phyloP scores from a whole-genome alignment of 1,140 invertebrate species.

The Pseudoatta argentina region DNA sequence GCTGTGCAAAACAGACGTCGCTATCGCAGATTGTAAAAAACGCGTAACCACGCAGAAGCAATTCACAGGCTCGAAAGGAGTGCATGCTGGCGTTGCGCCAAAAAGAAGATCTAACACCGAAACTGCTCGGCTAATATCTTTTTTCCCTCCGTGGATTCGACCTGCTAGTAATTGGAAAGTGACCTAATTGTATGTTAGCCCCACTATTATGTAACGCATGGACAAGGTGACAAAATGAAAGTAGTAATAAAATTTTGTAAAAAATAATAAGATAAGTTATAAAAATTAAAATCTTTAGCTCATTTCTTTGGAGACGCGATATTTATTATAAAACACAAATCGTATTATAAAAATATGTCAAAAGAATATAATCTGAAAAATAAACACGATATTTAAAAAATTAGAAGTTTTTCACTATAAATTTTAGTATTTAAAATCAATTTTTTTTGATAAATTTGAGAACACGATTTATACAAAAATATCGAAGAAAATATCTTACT shows the following conservation, averaged over 20 bases:
- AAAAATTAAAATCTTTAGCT: not conserved
- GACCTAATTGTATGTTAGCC: conserved; percentile 38
- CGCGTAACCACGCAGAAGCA: conserved; percentile 12
- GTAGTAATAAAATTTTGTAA: not conserved
- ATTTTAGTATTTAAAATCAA: not conserved
- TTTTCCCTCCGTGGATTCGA: conserved; percentile 12
- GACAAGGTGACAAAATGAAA: not conserved
- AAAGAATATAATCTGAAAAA: not conserved
- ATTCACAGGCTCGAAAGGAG: conserved; percentile 20
- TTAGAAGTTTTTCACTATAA: not conserved
- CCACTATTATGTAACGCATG: not conserved
- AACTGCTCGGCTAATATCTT: conserved; percentile 29
- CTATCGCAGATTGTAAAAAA: conserved; percentile 23
- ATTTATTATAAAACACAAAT: not conserved
- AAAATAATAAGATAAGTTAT: not conserved
- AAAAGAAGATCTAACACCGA: conserved; percentile 35
- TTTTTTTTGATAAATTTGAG: not conserved
- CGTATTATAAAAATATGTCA: not conserved
- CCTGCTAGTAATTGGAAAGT: conserved; percentile 46
- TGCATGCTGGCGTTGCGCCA: conserved; percentile 21
- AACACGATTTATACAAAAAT: not conserved
- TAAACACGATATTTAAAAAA: not conserved
- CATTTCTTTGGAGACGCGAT: not conserved
- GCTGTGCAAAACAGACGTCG: conserved; percentile 11
- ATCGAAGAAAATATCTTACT: not conserved